Base-by-base conservation (phyloP, 2,888 invertebrate species). In the Hololepta plana region DNA sequence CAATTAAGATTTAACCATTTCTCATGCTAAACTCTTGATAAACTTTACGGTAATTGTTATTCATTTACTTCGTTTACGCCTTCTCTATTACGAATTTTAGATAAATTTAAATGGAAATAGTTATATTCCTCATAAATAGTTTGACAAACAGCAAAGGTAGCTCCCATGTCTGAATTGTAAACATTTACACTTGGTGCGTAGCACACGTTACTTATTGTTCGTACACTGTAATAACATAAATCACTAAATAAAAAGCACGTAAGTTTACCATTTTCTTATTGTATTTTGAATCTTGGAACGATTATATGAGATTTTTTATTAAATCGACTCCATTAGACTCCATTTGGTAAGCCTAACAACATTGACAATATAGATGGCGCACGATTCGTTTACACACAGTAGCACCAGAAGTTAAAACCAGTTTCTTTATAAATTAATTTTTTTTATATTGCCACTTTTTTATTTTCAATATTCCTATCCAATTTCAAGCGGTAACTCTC, bases 301-400 rank as follows among this genome's bases (percentile, higher is more conserved):
- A 49, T 59, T 59, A 62, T 66, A 60, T 65, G 60, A 62, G 61
- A 62, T 65, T 67, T 66, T 64, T 60, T 58, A 60, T 57, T 57
- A 57, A 57, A 59, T 57, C 64, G 60, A 63, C 65, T 67, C 65
- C 67, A 67, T 67, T 67, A 62, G 56, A 56, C 58, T 57, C 59
- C 59, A 60, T 59, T 59, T 59, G 54, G 56, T 57, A 59, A 59
- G 59, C 64, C 63, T 62, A 64, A 65, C 65, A 67, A 72, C 66
- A 72, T 74, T 75, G 75, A 75, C 75, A 75, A 70, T 68, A 67
- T 64, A 76, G 75, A 67, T 70, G 73, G 75, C 75, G n/a, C n/a
- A n/a, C n/a, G n/a, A n/a, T n/a, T n/a, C n/a, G n/a, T n/a, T n/a
- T n/a, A n/a, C n/a, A n/a, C n/a, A n/a, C n/a, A n/a, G n/a, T n/a